phyloP scores from a whole-genome alignment of 2,888 invertebrate species.

The Ferdinandea cuprea region DNA sequence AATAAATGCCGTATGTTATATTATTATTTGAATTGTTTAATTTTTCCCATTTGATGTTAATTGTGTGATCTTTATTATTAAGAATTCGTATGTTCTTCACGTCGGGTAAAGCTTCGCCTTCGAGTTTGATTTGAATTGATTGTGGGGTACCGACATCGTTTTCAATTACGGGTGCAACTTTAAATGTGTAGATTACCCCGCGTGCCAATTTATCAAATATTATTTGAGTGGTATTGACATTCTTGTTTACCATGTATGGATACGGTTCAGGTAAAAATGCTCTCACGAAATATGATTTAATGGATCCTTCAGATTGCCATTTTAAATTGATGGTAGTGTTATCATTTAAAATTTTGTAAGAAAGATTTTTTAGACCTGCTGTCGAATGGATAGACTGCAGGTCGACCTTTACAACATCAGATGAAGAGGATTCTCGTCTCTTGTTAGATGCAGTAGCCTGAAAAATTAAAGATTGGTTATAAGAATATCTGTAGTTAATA shows the following conservation, averaged over 20 bases:
- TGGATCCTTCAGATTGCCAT: constrained; percentile 86
- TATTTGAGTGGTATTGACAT: constrained; percentile 83
- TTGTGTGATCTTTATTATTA: constrained; percentile 32
- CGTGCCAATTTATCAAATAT: constrained; percentile 82
- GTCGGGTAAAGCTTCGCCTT: constrained; percentile 79
- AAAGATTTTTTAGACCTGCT: constrained; percentile 37
- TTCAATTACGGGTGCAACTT: constrained; percentile 84
- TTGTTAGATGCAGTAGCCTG: constrained; percentile 88
- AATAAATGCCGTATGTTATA: constrained; percentile 88
- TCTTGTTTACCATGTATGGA: constrained; percentile 83
- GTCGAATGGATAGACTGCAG: constrained; percentile 32
- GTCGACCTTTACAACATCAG: constrained; percentile 84
- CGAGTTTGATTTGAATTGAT: constrained; percentile 81
- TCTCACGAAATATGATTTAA: constrained; percentile 86
- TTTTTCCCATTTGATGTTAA: constrained; percentile 86
- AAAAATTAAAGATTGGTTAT: background rate
- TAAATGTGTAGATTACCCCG: constrained; percentile 83
- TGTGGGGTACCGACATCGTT: constrained; percentile 82
- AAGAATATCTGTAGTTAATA: no score
- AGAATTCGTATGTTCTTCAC: constrained; percentile 64
- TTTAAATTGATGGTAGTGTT: constrained; percentile 84
- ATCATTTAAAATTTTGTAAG: constrained; percentile 80
- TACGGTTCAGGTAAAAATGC: constrained; percentile 85
- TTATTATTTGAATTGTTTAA: constrained; percentile 83
- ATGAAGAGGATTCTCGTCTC: constrained; percentile 85